phyloP scores from a whole-genome alignment of 1,140 invertebrate species.

The Drosophila bocqueti region DNA sequence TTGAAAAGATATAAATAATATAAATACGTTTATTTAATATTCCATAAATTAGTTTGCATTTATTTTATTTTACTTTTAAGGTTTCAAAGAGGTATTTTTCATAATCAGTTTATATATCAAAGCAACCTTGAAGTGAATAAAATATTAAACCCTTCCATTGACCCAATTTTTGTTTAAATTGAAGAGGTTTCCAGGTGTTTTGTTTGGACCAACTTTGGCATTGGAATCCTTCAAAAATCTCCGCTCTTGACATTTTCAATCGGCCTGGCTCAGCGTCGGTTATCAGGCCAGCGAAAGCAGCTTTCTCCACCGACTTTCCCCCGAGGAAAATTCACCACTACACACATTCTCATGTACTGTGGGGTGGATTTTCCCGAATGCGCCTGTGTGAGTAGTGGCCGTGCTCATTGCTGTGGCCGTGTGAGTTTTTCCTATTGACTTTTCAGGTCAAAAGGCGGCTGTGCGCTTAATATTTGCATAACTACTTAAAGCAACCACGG shows the following conservation, averaged over 20 bases:
- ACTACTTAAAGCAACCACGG: slow-evolving; percentile 64
- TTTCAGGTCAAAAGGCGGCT: slow-evolving; percentile 75
- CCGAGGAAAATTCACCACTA: slow-evolving; percentile 16
- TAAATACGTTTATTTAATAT: neutral
- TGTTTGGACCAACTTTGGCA: neutral
- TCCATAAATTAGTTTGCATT: too few relatives aligned
- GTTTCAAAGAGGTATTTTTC: neutral
- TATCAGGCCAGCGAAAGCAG: slow-evolving; percentile 46
- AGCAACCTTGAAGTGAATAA: neutral
- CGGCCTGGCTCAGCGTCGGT: slow-evolving; percentile 5
- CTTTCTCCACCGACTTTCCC: slow-evolving; percentile 25
- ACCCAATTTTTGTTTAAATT: slow-evolving; percentile 8
- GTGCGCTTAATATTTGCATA: slow-evolving; percentile 79
- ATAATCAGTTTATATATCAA: neutral
- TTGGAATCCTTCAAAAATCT: slow-evolving; percentile 34
- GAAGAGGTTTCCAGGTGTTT: neutral
- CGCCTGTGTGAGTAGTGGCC: slow-evolving; percentile 34
- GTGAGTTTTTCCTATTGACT: slow-evolving; percentile 74
- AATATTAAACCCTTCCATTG: neutral
- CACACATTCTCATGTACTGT: slow-evolving; percentile 11
- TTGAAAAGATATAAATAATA: neutral
- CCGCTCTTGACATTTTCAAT: slow-evolving; percentile 40
- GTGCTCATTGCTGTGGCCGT: slow-evolving; percentile 55
- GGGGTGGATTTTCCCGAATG: slow-evolving; percentile 24
- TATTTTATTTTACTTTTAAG: neutral